These are phyloP conservation scores for Agapostemon virescens DNA, from an alignment of 2,888 invertebrate species.

Conservation along the genomic window DNA sequence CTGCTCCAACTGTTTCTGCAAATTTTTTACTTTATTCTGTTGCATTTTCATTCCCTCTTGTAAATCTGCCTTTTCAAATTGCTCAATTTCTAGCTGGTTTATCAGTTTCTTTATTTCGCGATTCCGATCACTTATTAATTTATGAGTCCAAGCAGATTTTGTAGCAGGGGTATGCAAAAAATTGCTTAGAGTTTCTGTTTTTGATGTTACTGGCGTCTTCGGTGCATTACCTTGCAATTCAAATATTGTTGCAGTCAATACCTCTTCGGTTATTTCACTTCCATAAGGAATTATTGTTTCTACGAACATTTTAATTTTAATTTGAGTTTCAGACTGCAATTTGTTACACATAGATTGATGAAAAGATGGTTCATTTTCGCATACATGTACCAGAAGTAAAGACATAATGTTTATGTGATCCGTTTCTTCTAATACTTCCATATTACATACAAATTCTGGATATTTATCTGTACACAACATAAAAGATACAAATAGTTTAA, in stretches of 20 bases:
- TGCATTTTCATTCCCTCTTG: constrained; percentile 83
- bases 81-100: constrained; percentile 84
- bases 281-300: constrained; percentile 82
- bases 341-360: constrained; percentile 83
- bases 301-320: constrained; percentile 82
- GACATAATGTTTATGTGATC: constrained; percentile 81
- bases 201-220: constrained; percentile 63
- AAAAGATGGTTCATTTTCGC: constrained; percentile 81
- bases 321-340: constrained; percentile 82
- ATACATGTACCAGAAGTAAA: constrained; percentile 82
- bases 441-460: constrained; percentile 81
- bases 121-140: constrained; percentile 79
- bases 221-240: constrained; percentile 64
- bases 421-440: constrained; percentile 74
- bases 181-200: constrained; percentile 66
- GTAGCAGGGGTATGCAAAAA: constrained; percentile 76
- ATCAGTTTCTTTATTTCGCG: constrained; percentile 82
- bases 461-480: constrained; percentile 75
- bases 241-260: constrained; percentile 81
- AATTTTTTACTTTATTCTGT: constrained; percentile 82
- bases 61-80: constrained; percentile 84
- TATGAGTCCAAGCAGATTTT: constrained; percentile 69
- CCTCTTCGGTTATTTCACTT: constrained; percentile 79
- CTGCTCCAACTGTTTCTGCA: constrained; percentile 81
- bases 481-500: constrained; percentile 11